Evolutionary conservation across 1,140 invertebrate species (phyloP), one percentile per base, ranked within the genome.

Genomic region (Tetragonula clypearis): DNA sequence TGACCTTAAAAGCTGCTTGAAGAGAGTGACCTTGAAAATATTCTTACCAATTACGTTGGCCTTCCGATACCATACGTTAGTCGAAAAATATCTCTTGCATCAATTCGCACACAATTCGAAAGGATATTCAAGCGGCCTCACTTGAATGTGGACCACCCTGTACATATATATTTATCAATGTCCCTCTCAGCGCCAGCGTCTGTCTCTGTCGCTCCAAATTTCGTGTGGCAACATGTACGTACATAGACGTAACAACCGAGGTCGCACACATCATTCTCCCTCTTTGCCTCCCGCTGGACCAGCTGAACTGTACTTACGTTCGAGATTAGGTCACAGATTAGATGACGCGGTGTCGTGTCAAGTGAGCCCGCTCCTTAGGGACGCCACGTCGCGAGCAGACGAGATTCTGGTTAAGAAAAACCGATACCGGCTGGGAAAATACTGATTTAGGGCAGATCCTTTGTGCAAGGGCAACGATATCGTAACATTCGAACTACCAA

Each of bases 251-350:
- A 62, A 4, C n/a, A 49, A 49, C 8, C 15, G 56, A 17, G 15
- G 19, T 19, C 26, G 3, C 41, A n/a, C 41, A 72, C 23, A 30
- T 76, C 60, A 9, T 26, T 0, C 6, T 56, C 8, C 5, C 35
- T 62, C 58, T 62, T 65, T 26, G 23, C 15, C 41, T 77, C 15
- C 62, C 58, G 17, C 6, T 26, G 26, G 58, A 23, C 15, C 65
- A 73, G 49, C 60, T 60, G 73, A 56, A 82, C 68, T 58, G 60
- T 69, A 68, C 77, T 75, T 66, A 69, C 35, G 62, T 87, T 84
- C 58, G 23, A 87, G 81, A 81, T 88, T 84, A 87, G 77, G 87
- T 75, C 65, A 77, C 78, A 88, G 83, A 87, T 87, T 80, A 87
- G 82, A 84, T 79, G 79, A 75, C 58, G 30, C 58, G 69, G 30